A percentile compares a stretch with the other conserved stretches of the same genome.
These are phyloP conservation scores for Lemur catta DNA, from an alignment of 2,797 vertebrate genomes.

Conservation along the genomic window DNA sequence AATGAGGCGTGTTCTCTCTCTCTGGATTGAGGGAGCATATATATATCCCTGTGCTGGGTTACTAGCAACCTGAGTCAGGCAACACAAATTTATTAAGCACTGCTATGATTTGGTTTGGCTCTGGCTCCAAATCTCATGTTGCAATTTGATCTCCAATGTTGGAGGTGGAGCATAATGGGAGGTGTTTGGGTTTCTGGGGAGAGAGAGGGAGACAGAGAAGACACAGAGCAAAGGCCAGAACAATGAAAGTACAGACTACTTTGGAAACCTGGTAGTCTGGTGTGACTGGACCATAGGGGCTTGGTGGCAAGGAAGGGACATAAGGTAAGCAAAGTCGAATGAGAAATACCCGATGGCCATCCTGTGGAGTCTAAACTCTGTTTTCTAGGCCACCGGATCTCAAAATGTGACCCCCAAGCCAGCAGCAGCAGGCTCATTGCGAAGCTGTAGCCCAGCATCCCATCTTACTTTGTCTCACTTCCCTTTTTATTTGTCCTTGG, in stretches of 20 bases:
- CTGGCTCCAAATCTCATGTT: neutral
- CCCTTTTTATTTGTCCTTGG: neutral
- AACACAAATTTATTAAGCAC: neutral
- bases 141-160: neutral
- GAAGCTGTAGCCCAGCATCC: neutral
- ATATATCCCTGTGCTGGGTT: neutral
- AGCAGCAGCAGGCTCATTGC: neutral
- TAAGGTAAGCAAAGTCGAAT: neutral
- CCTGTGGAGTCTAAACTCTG: neutral
- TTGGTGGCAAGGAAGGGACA: neutral
- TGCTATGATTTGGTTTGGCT: neutral
- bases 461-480: neutral
- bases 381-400: neutral
- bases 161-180: neutral
- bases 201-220: neutral
- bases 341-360: neutral
- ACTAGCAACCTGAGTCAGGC: neutral
- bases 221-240: neutral
- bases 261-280: neutral
- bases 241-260: neutral
- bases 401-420: neutral
- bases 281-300: neutral
- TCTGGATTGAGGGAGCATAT: neutral
- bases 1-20: neutral
- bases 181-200: neutral